A percentile compares a stretch with the other conserved stretches of the same genome.
These are phyloP conservation scores for Ormyrus pomaceus DNA, from an alignment of 2,888 invertebrate species.

Conservation along the genomic window DNA sequence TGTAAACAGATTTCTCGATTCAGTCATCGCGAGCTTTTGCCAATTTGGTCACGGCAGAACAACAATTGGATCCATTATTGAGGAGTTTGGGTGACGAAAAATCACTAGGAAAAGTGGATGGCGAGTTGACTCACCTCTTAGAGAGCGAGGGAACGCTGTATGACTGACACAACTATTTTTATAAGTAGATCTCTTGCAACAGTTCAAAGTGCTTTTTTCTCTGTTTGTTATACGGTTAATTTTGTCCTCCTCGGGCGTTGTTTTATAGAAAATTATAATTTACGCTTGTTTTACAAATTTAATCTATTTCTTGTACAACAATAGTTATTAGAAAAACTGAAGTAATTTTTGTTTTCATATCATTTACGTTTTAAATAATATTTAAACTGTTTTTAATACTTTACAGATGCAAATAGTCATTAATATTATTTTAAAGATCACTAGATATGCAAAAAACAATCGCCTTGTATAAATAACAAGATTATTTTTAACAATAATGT, in stretches of 20 bases:
- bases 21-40: constrained; percentile 24
- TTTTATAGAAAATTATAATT: background rate
- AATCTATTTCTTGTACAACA: background rate
- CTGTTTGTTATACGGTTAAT: constrained; percentile 35
- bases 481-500: too few relatives aligned
- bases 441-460: too few relatives aligned
- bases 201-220: constrained; percentile 37
- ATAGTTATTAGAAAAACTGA: too few relatives aligned
- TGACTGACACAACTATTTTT: constrained; percentile 56
- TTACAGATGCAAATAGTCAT: too few relatives aligned
- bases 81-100: background rate
- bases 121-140: constrained; percentile 42
- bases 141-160: constrained; percentile 9
- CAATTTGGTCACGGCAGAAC: background rate
- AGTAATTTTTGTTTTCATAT: too few relatives aligned
- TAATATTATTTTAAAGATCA: too few relatives aligned
- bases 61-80: constrained; percentile 1
- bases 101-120: constrained; percentile 22
- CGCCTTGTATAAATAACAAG: too few relatives aligned
- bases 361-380: too few relatives aligned
- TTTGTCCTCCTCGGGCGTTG: background rate
- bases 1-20: constrained; percentile 44
- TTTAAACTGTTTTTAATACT: too few relatives aligned
- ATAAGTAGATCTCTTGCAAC: constrained; percentile 53
- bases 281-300: background rate